A percentile compares a stretch with the other conserved stretches of the same genome.
These are phyloP conservation scores for Scaptomyza caliginosa DNA, from an alignment of 2,888 invertebrate genomes.

Conservation along the genomic window DNA sequence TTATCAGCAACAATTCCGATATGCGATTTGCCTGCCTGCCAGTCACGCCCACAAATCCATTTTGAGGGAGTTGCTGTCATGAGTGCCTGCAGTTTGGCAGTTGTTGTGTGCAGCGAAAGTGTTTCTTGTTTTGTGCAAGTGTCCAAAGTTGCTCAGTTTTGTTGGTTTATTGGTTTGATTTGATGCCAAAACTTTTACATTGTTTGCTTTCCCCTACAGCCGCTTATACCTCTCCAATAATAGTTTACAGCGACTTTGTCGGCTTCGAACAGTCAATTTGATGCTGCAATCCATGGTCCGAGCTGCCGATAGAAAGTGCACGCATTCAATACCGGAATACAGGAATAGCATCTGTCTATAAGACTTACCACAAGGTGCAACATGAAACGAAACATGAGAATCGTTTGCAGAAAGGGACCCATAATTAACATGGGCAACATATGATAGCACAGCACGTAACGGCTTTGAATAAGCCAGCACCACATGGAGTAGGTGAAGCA, in stretches of 20 bases:
- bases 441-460: conserved; percentile 15
- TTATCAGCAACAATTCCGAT: conserved; percentile 76
- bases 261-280: conserved; percentile 41
- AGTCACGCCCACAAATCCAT: background rate
- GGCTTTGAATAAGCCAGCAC: conserved; percentile 25
- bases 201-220: conserved; percentile 1
- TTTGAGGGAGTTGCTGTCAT: conserved; percentile 51
- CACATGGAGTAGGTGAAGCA: conserved; percentile 54
- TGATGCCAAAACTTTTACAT: conserved; percentile 48
- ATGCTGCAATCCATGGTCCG: conserved; percentile 37
- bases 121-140: conserved; percentile 56
- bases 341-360: background rate
- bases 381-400: conserved; percentile 40
- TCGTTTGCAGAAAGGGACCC: conserved; percentile 50
- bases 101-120: conserved; percentile 68
- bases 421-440: conserved; percentile 44
- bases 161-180: conserved; percentile 73
- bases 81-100: conserved; percentile 75
- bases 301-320: conserved; percentile 23
- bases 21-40: conserved; percentile 49
- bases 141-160: conserved; percentile 44
- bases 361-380: conserved; percentile 48
- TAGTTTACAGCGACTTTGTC: conserved; percentile 10
- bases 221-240: background rate
- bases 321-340: background rate